Evolutionary conservation across 2,797 vertebrate species (phyloP), one percentile per base, ranked within the genome.

Genomic region (Pipistrellus kuhlii): DNA sequence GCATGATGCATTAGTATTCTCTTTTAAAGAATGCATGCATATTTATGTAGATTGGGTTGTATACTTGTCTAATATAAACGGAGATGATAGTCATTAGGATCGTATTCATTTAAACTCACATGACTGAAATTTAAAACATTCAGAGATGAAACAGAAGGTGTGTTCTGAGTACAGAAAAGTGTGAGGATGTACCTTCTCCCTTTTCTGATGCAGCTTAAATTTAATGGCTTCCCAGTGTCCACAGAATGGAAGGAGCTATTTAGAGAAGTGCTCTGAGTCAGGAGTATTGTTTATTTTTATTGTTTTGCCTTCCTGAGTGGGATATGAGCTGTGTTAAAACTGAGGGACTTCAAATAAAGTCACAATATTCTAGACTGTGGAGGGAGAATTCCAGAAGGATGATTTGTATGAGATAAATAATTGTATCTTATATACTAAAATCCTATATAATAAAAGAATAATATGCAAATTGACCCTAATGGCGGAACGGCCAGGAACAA

Each of bases 31-130:
- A 71, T 71, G 10, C 18, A 81, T 89, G 53, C 21, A 76, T 93
- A 90, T 95, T 95, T 93, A 85, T 90, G 64, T 72, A 77, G 64
- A 88, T 80, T 95, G 64, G 35, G 87, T 85, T 92, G 23, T 75
- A 71, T 51, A 68, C 11, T 96, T 88, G 27, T 83, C 62, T 90
- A 96, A 90, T 75, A 80, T 90, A 96, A 72, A 90, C 76, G 64
- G 46, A 76, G 62, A 89, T 87, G 89, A 84, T 59, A 91, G 11
- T 95, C 78, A 81, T 95, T 94, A 92, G 59, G 38, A 55, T 85
- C 41, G 88, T 53, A 76, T 72, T 94, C 14, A 64, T 95, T 93
- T 93, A 46, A 51, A 77, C 8, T 88, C 69, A 83, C 14, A 92
- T 94, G 51, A 81, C 3, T 62, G 82, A 81, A 80, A 94, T 90